Conservation (phyloP, 2,888 invertebrate genomes). For the Volucella inflata region DNA sequence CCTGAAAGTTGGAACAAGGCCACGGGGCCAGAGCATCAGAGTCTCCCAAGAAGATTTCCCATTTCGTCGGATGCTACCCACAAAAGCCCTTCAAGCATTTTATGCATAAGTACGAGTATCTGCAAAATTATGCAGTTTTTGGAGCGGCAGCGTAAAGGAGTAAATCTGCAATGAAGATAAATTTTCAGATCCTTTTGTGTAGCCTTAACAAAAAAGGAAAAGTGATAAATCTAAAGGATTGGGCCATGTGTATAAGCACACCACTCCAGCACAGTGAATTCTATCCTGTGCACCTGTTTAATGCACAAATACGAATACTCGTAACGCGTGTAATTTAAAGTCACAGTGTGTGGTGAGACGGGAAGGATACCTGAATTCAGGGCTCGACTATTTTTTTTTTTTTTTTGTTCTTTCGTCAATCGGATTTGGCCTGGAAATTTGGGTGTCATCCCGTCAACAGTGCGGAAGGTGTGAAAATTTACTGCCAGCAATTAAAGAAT, state of each 20-base stretch:
- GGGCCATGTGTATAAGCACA: conserved; percentile 24
- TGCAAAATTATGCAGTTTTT: conserved; percentile 60
- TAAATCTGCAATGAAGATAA: conserved; percentile 68
- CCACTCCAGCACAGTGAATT: neutral
- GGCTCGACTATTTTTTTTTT: neutral
- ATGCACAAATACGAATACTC: conserved; percentile 18
- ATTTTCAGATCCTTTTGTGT: conserved; percentile 45
- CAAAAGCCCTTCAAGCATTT: neutral
- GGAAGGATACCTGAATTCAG: neutral
- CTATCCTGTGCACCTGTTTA: neutral
- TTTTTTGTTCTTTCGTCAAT: conserved; percentile 3
- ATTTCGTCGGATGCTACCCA: conserved; percentile 9
- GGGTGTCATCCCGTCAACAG: conserved; percentile 9
- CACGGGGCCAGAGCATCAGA: conserved; percentile 47
- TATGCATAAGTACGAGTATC: conserved; percentile 18
- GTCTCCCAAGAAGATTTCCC: conserved; percentile 25
- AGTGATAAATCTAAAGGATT: conserved; percentile 46
- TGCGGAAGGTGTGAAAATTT: conserved; percentile 41
- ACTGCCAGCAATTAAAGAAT: conserved; percentile 40
- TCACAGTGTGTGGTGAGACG: conserved; percentile 25
- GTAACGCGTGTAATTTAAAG: conserved; percentile 32
- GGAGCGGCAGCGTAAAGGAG: neutral
- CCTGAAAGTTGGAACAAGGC: conserved; percentile 62
- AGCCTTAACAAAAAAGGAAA: conserved; percentile 13
- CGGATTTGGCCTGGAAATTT: neutral